A percentile compares a stretch with the other conserved stretches of the same genome.
Conservation (phyloP, 2,113 vertebrate genomes). For the Gadus chalcogrammus region DNA sequence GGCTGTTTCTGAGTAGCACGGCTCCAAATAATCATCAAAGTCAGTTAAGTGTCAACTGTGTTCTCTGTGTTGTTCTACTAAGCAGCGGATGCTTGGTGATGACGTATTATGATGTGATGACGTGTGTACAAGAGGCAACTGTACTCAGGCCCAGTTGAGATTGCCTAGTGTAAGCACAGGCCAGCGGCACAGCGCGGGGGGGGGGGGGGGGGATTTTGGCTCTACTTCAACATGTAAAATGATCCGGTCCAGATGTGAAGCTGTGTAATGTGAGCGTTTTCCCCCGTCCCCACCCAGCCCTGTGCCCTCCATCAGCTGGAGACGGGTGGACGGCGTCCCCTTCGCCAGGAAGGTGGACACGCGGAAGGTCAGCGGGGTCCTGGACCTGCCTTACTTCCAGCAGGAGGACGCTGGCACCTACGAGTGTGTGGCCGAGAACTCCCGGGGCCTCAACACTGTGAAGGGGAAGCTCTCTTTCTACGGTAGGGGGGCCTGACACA, state of each 20-base stretch:
- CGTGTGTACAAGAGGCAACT: too few relatives aligned
- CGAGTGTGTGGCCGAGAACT: constrained; percentile 92
- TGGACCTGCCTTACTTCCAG: constrained; percentile 97
- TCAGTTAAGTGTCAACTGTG: too few relatives aligned
- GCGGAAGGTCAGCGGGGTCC: constrained; percentile 83
- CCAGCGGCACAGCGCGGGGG: too few relatives aligned
- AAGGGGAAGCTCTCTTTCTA: constrained; percentile 93
- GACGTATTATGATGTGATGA: too few relatives aligned
- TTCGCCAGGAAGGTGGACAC: constrained; percentile 87
- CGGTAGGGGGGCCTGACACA: constrained; percentile 73
- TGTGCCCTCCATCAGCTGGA: constrained; percentile 88
- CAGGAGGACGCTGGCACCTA: constrained; percentile 90
- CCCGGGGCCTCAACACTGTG: constrained; percentile 87
- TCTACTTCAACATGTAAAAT: too few relatives aligned
- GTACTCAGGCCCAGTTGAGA: too few relatives aligned
- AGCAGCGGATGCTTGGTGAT: too few relatives aligned
- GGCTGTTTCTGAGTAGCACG: too few relatives aligned
- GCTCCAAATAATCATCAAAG: too few relatives aligned
- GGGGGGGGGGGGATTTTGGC: too few relatives aligned
- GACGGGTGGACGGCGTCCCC: constrained; percentile 80
- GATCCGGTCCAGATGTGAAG: neutral
- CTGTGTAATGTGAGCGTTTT: neutral
- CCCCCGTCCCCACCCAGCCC: constrained; percentile 70
- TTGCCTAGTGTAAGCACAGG: too few relatives aligned
- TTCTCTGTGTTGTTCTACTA: too few relatives aligned